A percentile compares a stretch with the other conserved stretches of the same genome.
Conservation (phyloP, 1,140 invertebrate genomes). For the Micrasema minimum region DNA sequence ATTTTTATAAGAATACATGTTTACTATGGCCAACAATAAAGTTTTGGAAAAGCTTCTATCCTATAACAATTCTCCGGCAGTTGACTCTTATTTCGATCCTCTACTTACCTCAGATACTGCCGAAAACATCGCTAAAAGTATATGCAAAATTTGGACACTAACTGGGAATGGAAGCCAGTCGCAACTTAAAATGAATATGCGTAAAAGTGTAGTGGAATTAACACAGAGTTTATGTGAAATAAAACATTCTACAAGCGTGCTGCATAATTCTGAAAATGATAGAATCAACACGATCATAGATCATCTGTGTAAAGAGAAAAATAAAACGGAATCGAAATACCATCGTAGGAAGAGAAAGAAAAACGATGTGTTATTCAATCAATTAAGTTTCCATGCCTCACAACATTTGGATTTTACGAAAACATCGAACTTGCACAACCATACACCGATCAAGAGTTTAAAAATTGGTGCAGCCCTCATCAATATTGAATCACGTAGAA, state of each 20-base stretch:
- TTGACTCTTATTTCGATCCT: neutral
- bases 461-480: constrained; percentile 24
- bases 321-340: neutral
- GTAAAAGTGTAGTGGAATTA: constrained; percentile 15
- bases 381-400: neutral
- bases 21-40: constrained; percentile 17
- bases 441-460: neutral
- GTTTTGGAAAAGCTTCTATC: constrained; percentile 19
- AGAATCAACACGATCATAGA: constrained; percentile 18
- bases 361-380: neutral
- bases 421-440: neutral
- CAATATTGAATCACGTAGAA: constrained; percentile 9
- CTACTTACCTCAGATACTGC: constrained; percentile 14
- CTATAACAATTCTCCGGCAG: neutral
- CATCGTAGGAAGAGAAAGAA: neutral
- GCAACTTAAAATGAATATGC: constrained; percentile 15
- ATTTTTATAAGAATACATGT: neutral
- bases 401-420: constrained; percentile 11
- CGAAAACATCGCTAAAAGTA: constrained; percentile 11
- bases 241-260: neutral
- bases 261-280: constrained; percentile 2
- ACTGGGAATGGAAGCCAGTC: neutral
- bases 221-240: constrained; percentile 18
- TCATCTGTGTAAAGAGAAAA: neutral
- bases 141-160: constrained; percentile 20